A percentile compares a stretch with the other conserved stretches of the same genome.
phyloP scores from a whole-genome alignment of 92 coral and sea anemone genomes.

The Palythoa grandis region DNA sequence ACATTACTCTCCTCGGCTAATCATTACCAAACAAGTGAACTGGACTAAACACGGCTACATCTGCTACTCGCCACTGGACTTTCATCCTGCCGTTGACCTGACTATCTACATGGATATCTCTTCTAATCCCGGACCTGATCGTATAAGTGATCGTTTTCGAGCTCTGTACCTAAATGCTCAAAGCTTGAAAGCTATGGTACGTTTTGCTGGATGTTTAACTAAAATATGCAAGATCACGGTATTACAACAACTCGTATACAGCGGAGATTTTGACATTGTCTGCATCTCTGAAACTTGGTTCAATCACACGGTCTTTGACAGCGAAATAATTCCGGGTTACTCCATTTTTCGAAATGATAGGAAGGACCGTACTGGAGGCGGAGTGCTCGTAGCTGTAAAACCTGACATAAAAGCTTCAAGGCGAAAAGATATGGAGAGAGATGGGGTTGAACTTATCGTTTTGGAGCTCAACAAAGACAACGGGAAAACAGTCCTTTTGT shows the following conservation, averaged over 20 bases:
- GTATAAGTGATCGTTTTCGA: no score
- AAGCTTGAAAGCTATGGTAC: no score
- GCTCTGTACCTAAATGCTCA: no score
- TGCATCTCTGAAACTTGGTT: constrained; percentile 44
- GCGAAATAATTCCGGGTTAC: constrained; percentile 36
- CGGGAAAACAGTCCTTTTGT: no score
- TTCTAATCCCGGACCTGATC: not conserved
- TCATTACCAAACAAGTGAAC: no score
- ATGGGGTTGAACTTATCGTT: not conserved
- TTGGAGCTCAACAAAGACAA: not conserved
- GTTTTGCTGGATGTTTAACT: no score
- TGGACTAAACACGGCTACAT: no score
- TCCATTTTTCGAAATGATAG: constrained; percentile 37
- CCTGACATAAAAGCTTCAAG: constrained; percentile 9
- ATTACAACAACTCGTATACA: no score
- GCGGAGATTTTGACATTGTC: constrained; percentile 22
- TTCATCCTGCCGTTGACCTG: no score
- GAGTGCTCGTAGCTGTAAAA: constrained; percentile 33
- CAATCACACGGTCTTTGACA: not conserved
- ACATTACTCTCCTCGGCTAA: no score
- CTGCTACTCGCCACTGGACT: no score
- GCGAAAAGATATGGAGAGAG: not conserved
- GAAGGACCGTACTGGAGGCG: constrained; percentile 10
- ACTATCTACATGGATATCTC: not conserved
- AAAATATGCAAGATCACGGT: no score